phyloP scores from a whole-genome alignment of 2,797 vertebrate species.

The Danio choprae region DNA sequence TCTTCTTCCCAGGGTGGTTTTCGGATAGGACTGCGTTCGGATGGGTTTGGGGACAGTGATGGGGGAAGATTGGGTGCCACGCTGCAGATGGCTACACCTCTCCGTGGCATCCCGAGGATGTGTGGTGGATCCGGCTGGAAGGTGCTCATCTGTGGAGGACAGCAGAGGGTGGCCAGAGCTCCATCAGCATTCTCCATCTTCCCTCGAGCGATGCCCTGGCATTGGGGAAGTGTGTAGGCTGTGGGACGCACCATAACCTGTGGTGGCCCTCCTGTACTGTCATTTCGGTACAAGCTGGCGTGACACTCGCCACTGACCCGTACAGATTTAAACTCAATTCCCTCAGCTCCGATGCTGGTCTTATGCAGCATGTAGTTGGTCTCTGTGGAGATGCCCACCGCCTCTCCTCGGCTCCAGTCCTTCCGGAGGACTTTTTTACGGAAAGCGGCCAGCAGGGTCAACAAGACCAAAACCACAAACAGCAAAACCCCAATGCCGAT shows the following conservation, averaged over 20 bases:
- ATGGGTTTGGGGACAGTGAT: constrained; percentile 79
- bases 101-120: constrained; percentile 79
- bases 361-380: constrained; percentile 78
- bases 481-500: constrained; percentile 92
- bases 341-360: constrained; percentile 68
- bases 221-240: constrained; percentile 80
- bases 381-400: constrained; percentile 86
- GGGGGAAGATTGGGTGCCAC: constrained; percentile 92
- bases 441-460: constrained; percentile 87
- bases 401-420: constrained; percentile 73
- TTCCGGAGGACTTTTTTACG: constrained; percentile 90
- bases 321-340: constrained; percentile 77
- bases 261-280: constrained; percentile 75
- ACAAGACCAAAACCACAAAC: constrained; percentile 87
- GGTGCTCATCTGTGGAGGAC: constrained; percentile 81
- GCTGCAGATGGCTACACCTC: constrained; percentile 94
- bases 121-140: constrained; percentile 89
- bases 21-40: constrained; percentile 87
- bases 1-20: constrained; percentile 91
- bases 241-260: constrained; percentile 93
- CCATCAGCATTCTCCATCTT: constrained; percentile 40
- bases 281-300: constrained; percentile 66
- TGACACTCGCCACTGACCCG: constrained; percentile 65
- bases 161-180: constrained; percentile 28
- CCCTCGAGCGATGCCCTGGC: constrained; percentile 60